Conservation (phyloP, 2,888 invertebrate genomes). For the Caenorhabditis imperialis region DNA sequence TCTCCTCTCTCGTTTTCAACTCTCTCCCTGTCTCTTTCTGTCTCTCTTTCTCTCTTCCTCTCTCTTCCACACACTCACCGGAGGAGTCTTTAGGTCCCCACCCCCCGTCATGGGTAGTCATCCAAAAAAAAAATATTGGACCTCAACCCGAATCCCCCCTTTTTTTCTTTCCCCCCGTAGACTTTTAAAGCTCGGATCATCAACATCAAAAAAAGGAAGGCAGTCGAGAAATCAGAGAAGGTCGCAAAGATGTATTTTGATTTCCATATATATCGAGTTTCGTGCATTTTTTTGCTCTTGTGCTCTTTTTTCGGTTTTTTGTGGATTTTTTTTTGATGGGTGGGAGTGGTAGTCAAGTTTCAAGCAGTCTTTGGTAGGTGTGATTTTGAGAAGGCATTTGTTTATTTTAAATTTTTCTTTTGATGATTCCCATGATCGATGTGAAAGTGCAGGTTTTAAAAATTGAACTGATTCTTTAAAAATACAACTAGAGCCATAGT, state of each 20-base stretch:
- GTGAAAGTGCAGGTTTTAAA: no score
- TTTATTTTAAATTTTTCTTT: no score
- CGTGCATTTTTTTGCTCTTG: constrained; percentile 2
- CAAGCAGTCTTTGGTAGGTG: neutral
- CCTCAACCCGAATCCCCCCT: neutral
- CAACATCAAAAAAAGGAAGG: neutral
- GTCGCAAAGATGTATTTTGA: constrained; percentile 13
- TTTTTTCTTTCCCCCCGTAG: neutral
- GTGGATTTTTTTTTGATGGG: no score
- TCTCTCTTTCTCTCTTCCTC: constrained; percentile 13
- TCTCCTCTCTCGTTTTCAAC: neutral
- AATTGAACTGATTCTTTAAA: no score
- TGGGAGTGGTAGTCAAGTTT: no score
- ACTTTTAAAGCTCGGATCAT: neutral
- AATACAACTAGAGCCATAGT: no score
- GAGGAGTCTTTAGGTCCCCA: no score
- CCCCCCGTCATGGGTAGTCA: no score
- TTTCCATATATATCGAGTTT: constrained; percentile 26
- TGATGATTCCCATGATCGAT: no score
- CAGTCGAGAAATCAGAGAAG: constrained; percentile 27
- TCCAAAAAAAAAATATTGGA: no score
- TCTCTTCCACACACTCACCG: no score
- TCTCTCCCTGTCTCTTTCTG: no score
- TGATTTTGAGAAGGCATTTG: neutral
- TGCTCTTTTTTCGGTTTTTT: constrained; percentile 23